Evolutionary conservation across 1,140 invertebrate genomes (phyloP), one percentile per base, ranked within the genome.

Genomic region (Goniozus legneri): DNA sequence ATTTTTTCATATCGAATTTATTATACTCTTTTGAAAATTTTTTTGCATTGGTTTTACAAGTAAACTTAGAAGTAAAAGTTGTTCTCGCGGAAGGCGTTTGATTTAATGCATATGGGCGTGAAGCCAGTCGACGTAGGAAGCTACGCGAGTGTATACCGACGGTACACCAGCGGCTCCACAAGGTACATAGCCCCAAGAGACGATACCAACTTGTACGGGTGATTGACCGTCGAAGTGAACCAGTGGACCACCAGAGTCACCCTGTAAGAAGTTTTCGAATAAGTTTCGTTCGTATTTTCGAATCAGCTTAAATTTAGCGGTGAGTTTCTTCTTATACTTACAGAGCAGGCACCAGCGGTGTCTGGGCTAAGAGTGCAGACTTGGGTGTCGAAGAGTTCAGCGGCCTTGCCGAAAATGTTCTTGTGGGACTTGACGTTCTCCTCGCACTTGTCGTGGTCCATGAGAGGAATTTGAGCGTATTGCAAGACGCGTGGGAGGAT

Each of bases 151-250:
- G 60, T 82, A 88, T 2, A 88, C 78, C 1, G 85, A 84, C 2
- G 86, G 85, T 15, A 73, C 64, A 20, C 79, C 75, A 57, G 62
- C 70, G 18, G 69, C 43, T 12, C 83, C 82, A 57, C 84, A 85
- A 55, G 86, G 87, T 31, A 78, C 74, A 40, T 79, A 72, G 3
- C 85, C 85, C 82, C 84, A 88, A 3, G 85, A 87, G 0, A 85
- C 84, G 16, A 86, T 65, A 18, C 86, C 87, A 45, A 87, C 58
- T 47, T 78, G 33, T 12, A 70, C 56, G 21, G 62, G 62, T 16
- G 54, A 35, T 20, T 44, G 21, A 15, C 8, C 7, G 12, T 35
- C 6, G 14, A 22, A 7, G 12, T 33, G 30, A 12, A 35, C 19
- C 32, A 35, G 24, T 8, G 85, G 84, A 33, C 85, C 84, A 16